A percentile compares a stretch with the other conserved stretches of the same genome.
phyloP scores from a whole-genome alignment of 2,888 invertebrate genomes.

The Rhogogaster chlorosoma region DNA sequence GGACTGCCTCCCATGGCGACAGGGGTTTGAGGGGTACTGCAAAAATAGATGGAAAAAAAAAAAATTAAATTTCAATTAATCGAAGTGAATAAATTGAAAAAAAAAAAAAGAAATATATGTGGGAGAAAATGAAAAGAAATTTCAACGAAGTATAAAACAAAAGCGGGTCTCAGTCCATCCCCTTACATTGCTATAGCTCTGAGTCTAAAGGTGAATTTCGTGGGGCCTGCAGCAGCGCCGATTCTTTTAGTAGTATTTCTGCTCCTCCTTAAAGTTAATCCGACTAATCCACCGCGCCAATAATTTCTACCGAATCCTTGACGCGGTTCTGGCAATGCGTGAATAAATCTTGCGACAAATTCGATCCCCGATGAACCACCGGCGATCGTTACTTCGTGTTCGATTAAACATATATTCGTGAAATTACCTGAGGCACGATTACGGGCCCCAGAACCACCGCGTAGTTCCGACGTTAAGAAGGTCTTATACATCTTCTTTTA shows the following conservation, averaged over 20 bases:
- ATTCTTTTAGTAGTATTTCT: constrained; percentile 58
- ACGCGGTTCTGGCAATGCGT: constrained; percentile 61
- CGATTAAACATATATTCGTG: constrained; percentile 61
- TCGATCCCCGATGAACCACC: constrained; percentile 64
- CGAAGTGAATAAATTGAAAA: background rate
- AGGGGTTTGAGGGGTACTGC: constrained; percentile 69
- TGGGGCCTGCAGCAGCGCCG: constrained; percentile 50
- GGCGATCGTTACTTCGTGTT: constrained; percentile 67
- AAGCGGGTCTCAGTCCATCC: background rate
- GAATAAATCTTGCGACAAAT: constrained; percentile 67
- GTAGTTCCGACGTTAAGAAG: constrained; percentile 24
- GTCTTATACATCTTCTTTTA: constrained; percentile 25
- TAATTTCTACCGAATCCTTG: constrained; percentile 56
- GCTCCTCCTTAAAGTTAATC: constrained; percentile 63
- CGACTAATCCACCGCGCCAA: constrained; percentile 66
- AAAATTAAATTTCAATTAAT: background rate
- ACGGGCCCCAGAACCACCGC: constrained; percentile 27
- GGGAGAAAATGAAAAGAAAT: background rate
- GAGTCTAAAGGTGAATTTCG: constrained; percentile 56
- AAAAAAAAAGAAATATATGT: background rate
- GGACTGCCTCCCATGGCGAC: constrained; percentile 63
- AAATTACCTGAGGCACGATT: background rate
- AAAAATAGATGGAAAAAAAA: constrained; percentile 41
- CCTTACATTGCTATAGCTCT: constrained; percentile 61
- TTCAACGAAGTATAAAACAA: background rate